Evolutionary conservation across 2,113 vertebrate species (phyloP).

Genomic region (Entosphenus tridentatus): DNA sequence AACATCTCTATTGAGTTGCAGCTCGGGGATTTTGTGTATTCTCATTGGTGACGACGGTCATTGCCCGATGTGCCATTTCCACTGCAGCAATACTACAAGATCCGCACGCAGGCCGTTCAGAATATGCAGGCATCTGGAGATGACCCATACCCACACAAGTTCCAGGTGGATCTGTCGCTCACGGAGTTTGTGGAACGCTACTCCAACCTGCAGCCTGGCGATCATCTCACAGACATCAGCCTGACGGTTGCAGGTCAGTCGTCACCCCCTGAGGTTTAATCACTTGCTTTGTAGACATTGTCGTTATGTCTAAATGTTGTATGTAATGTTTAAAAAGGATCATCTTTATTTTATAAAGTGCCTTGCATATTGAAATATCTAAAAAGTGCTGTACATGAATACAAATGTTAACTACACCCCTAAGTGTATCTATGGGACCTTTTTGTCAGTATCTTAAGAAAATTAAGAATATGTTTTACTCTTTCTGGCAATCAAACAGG

Average conservation of each 20-base stretch:
- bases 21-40: no score
- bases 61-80: neutral
- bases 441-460: no score
- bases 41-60: no score
- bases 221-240: constrained; percentile 41
- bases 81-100: constrained; percentile 85
- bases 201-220: constrained; percentile 47
- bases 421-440: no score
- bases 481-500: no score
- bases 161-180: constrained; percentile 53
- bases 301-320: neutral
- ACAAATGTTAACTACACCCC: no score
- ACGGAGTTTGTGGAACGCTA: constrained; percentile 70
- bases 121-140: constrained; percentile 54
- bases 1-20: no score
- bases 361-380: neutral
- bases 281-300: neutral
- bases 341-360: neutral
- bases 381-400: no score
- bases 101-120: constrained; percentile 60
- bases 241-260: constrained; percentile 53
- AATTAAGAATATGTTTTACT: no score
- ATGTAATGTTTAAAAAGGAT: neutral
- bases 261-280: no score
- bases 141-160: constrained; percentile 91